Evolutionary conservation across 2,888 invertebrate species (phyloP), one percentile per base, ranked within the genome.

Genomic region (Scelioninae gen. 2): DNA sequence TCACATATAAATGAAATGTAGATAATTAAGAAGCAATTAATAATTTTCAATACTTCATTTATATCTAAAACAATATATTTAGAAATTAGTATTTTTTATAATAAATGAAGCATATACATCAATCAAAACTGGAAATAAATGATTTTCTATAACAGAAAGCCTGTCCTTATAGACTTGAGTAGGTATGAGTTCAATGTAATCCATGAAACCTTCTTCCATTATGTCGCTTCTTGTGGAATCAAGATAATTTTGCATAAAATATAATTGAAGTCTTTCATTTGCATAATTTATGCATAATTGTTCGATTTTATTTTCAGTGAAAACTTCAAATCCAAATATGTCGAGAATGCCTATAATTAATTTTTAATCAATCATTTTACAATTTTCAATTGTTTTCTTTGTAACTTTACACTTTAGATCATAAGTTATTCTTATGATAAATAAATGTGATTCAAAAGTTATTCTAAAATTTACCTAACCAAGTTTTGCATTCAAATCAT

Each of bases 261-360:
- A 83, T 13, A 83, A 78, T 45, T 86, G 86, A 55, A 86, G 76
- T 37, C 82, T 80, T 57, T 87, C 83, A 45, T 82, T 86, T 3
- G 85, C 83, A 69, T 86, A 86, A 78, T 86, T 86, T 15, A 86
- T 83, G 67, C 85, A 77, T 63, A 85, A 70, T 19, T 82, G 82
- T 63, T 83, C 83, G 19, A 83, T 77, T 1, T 79, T 79, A 63
- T 87, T 87, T 31, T 71, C 74, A 1, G 78, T 61, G 50, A 86
- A 85, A 1, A 78, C 77, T 76, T 87, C 87, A 37, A 86, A 86
- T 28, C 86, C 86, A 71, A 85, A 87, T 63, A 86, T 81, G 52
- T 86, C 86, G 10, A 86, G 63, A 55, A 86, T 81, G 6, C 85
- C 86, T 85, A 37, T n/a, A n/a, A n/a, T n/a, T n/a, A n/a, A n/a